Percentiles rank a stretch among this genome's conserved stretches.
Conservation (phyloP, 1,140 invertebrate genomes). For the Matsumurasca onukii region DNA sequence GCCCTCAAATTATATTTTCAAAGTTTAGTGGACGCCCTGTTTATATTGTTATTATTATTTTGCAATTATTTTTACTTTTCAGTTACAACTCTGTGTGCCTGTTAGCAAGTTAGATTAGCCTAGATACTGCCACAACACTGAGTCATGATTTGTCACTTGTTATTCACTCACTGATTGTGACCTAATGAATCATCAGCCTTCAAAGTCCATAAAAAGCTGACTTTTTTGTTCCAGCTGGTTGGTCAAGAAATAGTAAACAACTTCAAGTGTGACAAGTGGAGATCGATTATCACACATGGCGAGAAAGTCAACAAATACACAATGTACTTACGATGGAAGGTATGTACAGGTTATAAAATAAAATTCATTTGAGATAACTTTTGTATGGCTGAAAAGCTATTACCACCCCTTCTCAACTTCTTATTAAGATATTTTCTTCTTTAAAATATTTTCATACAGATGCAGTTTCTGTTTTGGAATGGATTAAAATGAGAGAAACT, state of each 20-base stretch:
- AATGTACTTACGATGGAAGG: constrained; percentile 76
- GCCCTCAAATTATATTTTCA: no score
- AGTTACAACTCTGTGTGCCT: no score
- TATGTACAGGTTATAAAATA: constrained; percentile 42
- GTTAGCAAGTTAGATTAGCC: neutral
- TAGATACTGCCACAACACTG: neutral
- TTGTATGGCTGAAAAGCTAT: no score
- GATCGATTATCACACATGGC: constrained; percentile 61
- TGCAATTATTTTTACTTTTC: no score
- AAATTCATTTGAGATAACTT: no score
- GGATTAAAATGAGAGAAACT: no score
- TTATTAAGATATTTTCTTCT: no score
- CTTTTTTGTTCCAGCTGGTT: neutral
- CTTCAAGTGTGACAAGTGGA: constrained; percentile 71
- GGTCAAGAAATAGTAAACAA: constrained; percentile 66
- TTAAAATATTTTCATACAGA: no score
- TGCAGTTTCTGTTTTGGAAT: no score
- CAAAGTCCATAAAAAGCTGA: neutral
- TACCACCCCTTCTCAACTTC: no score
- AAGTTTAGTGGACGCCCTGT: no score
- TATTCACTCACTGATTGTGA: neutral
- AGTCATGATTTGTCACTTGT: neutral
- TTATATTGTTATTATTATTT: no score
- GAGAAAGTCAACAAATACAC: constrained; percentile 80
- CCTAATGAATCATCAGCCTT: neutral